Conservation (phyloP, 2,113 vertebrate genomes). For the Amazona guildingii region DNA sequence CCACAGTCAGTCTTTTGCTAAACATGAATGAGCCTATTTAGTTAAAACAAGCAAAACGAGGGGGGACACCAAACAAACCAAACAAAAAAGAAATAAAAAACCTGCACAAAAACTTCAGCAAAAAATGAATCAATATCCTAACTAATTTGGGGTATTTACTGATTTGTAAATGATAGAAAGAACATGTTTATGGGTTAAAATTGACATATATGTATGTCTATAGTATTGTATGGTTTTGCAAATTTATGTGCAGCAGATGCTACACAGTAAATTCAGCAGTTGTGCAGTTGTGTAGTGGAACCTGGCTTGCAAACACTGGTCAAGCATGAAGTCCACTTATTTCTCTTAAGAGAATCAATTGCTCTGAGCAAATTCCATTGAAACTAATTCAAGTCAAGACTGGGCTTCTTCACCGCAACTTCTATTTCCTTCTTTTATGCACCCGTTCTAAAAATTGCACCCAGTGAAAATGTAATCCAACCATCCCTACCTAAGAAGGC, state of each 20-base stretch:
- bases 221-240: not conserved
- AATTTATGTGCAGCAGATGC: not conserved
- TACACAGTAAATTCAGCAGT: not conserved
- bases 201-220: not conserved
- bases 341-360: slow-evolving; percentile 2
- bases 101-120: no score
- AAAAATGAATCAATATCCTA: not conserved
- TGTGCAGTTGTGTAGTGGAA: not conserved
- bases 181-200: not conserved
- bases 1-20: not conserved
- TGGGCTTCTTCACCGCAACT: not conserved
- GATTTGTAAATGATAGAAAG: not conserved
- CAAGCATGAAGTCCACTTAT: not conserved
- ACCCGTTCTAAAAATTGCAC: not conserved
- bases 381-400: not conserved
- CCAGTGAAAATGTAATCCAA: slow-evolving; percentile 19
- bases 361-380: not conserved
- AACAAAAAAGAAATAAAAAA: not conserved
- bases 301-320: not conserved
- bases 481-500: not conserved
- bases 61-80: not conserved
- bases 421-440: not conserved
- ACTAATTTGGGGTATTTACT: not conserved
- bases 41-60: not conserved
- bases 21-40: not conserved